Base-by-base conservation (phyloP, 1,140 invertebrate genomes). In the Octopus sinensis region DNA sequence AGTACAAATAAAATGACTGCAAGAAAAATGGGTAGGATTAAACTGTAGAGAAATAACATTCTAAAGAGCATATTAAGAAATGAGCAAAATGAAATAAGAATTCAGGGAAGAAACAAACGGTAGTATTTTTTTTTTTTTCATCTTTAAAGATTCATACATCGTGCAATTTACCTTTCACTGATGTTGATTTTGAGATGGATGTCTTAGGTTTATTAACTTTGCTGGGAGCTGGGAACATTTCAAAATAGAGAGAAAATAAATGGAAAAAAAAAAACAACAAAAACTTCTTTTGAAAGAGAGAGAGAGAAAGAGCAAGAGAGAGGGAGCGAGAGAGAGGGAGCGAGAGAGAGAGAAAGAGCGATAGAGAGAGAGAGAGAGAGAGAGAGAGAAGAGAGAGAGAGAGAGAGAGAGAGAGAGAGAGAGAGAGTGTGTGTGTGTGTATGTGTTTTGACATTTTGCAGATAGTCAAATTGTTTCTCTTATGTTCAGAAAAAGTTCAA, bases 161-260 rank as follows among this genome's bases (percentile, higher is more conserved):
- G 30, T 73, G 68, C 68, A 73, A 23, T 73, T 73, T 73, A 73
- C 68, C 68, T 73, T 73, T 73, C 68, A 73, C 30, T n/a, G 68
- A 73, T 73, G 68, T 23, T 17, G 68, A 73, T 13, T 73, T 73
- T 23, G 30, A 13, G 5, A n/a, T 73, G 7, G 68, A 13, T n/a
- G 7, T 6, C 68, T 13, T 73, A 23, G 68, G 30, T n/a, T 73
- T 73, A 73, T 23, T 73, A 73, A 13, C 30, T 23, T 73, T 73
- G 68, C 6, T 73, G 68, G 17, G 17, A 73, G 30, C 68, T 73
- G 68, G 30, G 5, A 13, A 73, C 5, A 73, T 73, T 73, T 73
- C 30, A 73, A 17, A 73, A 9, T 6, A 73, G 30, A 73, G 13
- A 9, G 30, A 73, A 73, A 73, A 73, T n/a, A 73, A 73, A 73